phyloP scores from a whole-genome alignment of 2,113 vertebrate species.

The Circaetus gallicus region DNA sequence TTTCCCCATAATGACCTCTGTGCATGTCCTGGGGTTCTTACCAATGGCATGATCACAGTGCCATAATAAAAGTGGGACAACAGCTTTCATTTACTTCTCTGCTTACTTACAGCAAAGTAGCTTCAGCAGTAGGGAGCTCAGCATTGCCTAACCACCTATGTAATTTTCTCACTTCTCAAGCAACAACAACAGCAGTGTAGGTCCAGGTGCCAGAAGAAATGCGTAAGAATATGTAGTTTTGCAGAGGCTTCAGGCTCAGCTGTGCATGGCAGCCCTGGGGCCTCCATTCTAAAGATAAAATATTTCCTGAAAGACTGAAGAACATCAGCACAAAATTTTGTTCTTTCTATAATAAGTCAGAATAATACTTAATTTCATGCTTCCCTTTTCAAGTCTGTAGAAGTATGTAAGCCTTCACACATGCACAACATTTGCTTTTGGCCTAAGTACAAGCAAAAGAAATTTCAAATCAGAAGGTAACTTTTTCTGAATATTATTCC shows the following conservation, averaged over 20 bases:
- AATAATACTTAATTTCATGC: slow-evolving; percentile 16
- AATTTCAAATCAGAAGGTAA: neutral
- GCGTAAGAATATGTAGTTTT: neutral
- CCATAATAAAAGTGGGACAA: neutral
- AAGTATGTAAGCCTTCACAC: neutral
- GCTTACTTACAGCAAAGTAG: neutral
- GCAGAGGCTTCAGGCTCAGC: neutral
- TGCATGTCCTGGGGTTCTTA: neutral
- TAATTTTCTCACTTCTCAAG: neutral
- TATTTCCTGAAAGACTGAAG: slow-evolving; percentile 26
- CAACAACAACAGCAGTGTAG: neutral
- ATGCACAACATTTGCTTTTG: neutral
- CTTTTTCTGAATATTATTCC: slow-evolving; percentile 2
- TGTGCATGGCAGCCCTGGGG: neutral
- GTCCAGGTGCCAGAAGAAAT: slow-evolving; percentile 8
- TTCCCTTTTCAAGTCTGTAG: slow-evolving; percentile 3
- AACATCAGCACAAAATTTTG: neutral
- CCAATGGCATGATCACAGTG: accelerated
- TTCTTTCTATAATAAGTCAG: slow-evolving; percentile 7
- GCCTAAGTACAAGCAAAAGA: slow-evolving; percentile 1
- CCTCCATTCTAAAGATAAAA: slow-evolving; percentile 14
- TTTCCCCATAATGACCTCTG: neutral
- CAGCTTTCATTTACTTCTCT: neutral
- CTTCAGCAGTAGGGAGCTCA: neutral
- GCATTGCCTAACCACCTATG: neutral